Evolutionary conservation across 2,113 vertebrate genomes (phyloP).

Genomic region (Strigops habroptila): DNA sequence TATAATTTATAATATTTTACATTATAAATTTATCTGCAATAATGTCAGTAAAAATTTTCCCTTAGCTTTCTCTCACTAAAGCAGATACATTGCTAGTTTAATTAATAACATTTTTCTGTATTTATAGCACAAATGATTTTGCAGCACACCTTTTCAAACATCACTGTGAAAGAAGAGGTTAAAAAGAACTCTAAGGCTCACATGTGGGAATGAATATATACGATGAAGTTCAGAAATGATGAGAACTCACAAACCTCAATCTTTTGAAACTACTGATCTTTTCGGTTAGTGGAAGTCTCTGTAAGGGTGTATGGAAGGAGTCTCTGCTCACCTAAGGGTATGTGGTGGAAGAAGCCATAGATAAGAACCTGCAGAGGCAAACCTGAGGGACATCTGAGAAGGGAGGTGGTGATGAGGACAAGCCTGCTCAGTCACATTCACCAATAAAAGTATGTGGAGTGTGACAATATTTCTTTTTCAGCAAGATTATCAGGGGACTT

Average conservation of each 20-base stretch:
- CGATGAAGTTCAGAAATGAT: not conserved
- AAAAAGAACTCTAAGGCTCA: not conserved
- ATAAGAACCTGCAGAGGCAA: accelerated
- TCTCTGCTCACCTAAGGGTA: not conserved
- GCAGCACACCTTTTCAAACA: not conserved
- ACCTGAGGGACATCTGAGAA: not conserved
- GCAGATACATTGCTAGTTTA: not conserved
- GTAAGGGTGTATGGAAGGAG: not conserved
- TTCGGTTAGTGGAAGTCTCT: not conserved
- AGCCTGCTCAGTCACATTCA: not conserved
- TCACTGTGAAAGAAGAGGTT: not conserved
- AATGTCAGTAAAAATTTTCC: not conserved
- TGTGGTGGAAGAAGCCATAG: not conserved
- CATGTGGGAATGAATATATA: not conserved
- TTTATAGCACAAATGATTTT: not conserved
- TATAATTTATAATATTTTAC: not conserved
- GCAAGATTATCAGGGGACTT: not conserved
- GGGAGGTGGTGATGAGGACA: not conserved
- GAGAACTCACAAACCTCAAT: not conserved
- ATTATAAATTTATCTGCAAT: not conserved
- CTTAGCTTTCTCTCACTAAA: not conserved
- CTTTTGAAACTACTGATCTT: not conserved
- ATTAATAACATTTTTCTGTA: not conserved
- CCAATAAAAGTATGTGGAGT: accelerated
- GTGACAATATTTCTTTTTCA: not conserved